These are phyloP conservation scores for Argyrosomus japonicus DNA, from an alignment of 2,113 vertebrate species.

Conservation along the genomic window DNA sequence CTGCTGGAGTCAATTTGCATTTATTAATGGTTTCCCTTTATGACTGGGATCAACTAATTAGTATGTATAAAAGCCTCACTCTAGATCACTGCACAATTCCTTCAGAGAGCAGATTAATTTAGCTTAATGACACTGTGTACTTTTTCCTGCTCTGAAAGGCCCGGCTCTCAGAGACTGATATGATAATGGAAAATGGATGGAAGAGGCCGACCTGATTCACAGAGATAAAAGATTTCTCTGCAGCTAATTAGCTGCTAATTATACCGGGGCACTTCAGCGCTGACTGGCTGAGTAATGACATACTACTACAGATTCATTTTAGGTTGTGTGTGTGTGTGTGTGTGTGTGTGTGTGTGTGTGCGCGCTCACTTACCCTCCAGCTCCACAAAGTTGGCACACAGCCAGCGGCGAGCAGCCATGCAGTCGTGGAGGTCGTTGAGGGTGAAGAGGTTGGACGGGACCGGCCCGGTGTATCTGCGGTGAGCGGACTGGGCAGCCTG, in stretches of 20 bases:
- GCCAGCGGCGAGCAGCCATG: conserved; percentile 65
- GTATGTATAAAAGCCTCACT: conserved; percentile 85
- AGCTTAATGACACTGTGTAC: conserved; percentile 86
- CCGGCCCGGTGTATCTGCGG: conserved; percentile 57
- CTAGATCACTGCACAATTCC: conserved; percentile 85
- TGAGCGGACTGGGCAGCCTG: not conserved
- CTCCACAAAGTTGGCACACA: conserved; percentile 76
- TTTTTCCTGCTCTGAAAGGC: conserved; percentile 69
- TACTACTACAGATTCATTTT: conserved; percentile 51
- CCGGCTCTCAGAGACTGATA: conserved; percentile 83
- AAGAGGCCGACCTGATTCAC: conserved; percentile 84
- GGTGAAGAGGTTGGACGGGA: conserved; percentile 90
- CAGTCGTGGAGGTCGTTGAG: conserved; percentile 87
- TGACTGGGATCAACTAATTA: conserved; percentile 90
- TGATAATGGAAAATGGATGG: conserved; percentile 89
- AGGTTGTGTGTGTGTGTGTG: conserved; percentile 26
- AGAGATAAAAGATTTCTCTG: conserved; percentile 89
- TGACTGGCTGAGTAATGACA: conserved; percentile 82
- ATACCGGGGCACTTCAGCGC: conserved; percentile 78
- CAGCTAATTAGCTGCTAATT: conserved; percentile 89
- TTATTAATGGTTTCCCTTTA: conserved; percentile 78
- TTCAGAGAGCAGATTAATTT: conserved; percentile 87
- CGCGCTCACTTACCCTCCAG: conserved; percentile 79
- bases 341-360: conserved; percentile 28
- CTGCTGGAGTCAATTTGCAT: conserved; percentile 74